A percentile compares a stretch with the other conserved stretches of the same genome.
phyloP scores from a whole-genome alignment of 2,113 vertebrate species.

The Cnemophilus loriae region DNA sequence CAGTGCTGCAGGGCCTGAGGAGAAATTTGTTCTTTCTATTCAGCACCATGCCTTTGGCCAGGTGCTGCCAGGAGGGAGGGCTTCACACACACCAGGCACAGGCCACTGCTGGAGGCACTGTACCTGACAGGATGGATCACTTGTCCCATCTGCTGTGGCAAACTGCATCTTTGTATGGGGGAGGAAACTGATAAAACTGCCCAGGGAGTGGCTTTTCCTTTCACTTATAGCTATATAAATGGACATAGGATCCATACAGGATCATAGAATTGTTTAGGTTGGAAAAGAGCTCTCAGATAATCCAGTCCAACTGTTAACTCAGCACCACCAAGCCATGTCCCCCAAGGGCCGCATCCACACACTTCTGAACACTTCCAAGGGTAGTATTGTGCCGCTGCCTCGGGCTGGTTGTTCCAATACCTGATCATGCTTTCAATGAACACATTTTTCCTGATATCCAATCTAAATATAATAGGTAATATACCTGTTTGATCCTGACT shows the following conservation, averaged over 20 bases:
- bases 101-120: neutral
- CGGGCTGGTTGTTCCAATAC: neutral
- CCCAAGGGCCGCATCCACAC: neutral
- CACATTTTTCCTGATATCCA: neutral
- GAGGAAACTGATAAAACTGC: neutral
- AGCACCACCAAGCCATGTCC: neutral
- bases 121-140: neutral
- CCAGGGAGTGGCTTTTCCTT: neutral
- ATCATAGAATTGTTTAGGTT: neutral
- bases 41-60: neutral
- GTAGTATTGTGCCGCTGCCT: too few relatives aligned
- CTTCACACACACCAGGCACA: neutral
- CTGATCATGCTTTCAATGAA: neutral
- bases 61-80: neutral
- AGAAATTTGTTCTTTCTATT: neutral
- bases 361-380: neutral
- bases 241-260: rapidly evolving
- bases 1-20: neutral
- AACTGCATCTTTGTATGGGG: neutral
- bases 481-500: neutral
- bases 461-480: neutral
- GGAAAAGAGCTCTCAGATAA: neutral
- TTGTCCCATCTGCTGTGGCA: neutral
- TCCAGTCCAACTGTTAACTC: neutral
- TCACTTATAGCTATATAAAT: neutral